Percentiles rank a stretch among this genome's conserved stretches.
Evolutionary conservation across 2,797 vertebrate species (phyloP).

Genomic region (Hippopotamyrus pictus): DNA sequence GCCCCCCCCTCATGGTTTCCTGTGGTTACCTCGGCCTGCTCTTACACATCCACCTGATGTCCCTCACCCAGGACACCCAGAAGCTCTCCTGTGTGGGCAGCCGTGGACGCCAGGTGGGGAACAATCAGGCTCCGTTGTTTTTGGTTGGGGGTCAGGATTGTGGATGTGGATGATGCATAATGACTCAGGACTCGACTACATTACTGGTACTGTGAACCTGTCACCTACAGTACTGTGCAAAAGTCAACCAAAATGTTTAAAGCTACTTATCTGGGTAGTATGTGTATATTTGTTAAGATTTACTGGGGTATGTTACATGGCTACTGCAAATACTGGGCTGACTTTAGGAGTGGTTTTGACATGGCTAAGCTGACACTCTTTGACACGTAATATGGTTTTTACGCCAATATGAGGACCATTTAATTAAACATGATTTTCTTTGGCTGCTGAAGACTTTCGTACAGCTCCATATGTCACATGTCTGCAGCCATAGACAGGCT

Average conservation of each 20-base stretch:
- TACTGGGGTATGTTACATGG: background rate
- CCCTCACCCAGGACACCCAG: background rate
- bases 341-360: background rate
- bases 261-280: background rate
- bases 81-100: constrained; percentile 18
- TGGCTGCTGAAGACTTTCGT: background rate
- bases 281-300: background rate
- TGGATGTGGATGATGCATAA: background rate
- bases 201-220: background rate
- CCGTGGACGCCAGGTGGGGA: background rate
- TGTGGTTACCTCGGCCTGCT: constrained; percentile 19
- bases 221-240: background rate
- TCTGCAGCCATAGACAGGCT: background rate
- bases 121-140: background rate
- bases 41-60: constrained; percentile 45
- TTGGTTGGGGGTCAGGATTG: background rate
- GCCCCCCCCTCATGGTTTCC: background rate
- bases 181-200: background rate
- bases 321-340: background rate
- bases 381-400: background rate
- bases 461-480: background rate
- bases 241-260: background rate
- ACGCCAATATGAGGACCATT: background rate
- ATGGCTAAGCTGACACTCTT: background rate
- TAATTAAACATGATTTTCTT: background rate